These are phyloP conservation scores for Sarcoramphus papa DNA, from an alignment of 2,797 vertebrate species.

Conservation along the genomic window DNA sequence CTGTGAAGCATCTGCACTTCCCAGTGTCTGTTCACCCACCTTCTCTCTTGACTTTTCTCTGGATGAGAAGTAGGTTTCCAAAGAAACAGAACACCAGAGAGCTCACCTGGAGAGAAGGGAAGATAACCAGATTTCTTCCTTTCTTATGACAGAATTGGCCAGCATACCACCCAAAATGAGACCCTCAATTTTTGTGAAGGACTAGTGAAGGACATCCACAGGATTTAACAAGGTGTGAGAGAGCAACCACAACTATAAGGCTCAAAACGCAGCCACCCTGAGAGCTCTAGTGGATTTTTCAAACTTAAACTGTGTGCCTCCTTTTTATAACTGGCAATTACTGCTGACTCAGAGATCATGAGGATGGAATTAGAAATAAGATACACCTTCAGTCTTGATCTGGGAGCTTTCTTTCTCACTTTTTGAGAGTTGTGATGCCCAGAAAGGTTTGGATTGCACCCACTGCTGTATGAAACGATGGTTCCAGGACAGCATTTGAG, in stretches of 20 bases:
- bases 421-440: neutral
- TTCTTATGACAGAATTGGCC: neutral
- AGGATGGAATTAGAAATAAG: neutral
- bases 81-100: neutral
- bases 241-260: neutral
- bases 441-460: neutral
- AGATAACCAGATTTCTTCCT: neutral
- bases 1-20: neutral
- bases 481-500: neutral
- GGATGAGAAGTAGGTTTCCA: neutral
- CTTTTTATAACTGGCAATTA: neutral
- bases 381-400: neutral
- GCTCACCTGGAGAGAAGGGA: neutral
- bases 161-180: neutral
- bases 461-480: neutral
- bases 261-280: neutral
- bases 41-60: neutral
- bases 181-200: neutral
- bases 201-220: neutral
- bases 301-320: neutral
- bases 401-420: neutral
- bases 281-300: neutral
- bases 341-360: neutral
- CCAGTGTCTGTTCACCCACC: neutral
- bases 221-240: neutral